phyloP scores from a whole-genome alignment of 2,797 vertebrate genomes.

The Eremophila alpestris region DNA sequence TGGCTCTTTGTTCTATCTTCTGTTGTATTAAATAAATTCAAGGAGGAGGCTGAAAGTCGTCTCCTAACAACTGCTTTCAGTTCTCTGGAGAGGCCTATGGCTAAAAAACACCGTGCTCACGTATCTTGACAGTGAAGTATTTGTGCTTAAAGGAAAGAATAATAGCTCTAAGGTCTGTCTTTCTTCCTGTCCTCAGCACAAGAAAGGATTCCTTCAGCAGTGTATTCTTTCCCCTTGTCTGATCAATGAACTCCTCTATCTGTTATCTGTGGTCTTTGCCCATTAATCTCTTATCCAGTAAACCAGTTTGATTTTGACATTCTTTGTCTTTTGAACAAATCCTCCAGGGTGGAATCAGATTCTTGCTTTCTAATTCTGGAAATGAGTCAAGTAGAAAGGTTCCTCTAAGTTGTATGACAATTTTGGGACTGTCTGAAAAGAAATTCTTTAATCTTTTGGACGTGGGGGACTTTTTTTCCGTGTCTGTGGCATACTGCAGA shows the following conservation, averaged over 20 bases:
- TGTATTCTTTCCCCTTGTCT: neutral
- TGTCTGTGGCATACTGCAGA: neutral
- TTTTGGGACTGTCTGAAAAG: neutral
- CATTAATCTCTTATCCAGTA: neutral
- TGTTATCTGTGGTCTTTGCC: neutral
- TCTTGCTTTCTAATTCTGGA: slow-evolving; percentile 17
- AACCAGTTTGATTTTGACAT: slow-evolving; percentile 44
- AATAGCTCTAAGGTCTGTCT: slow-evolving; percentile 14
- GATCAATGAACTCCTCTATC: neutral
- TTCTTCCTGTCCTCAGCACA: neutral
- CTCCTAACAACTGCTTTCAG: neutral
- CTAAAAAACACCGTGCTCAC: neutral
- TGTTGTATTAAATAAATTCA: neutral
- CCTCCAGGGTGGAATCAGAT: neutral
- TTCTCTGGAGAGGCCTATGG: neutral
- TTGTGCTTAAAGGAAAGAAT: slow-evolving; percentile 5
- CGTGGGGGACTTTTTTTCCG: neutral
- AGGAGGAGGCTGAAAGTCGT: neutral
- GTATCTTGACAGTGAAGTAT: neutral
- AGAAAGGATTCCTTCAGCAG: slow-evolving; percentile 1
- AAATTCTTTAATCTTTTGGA: neutral
- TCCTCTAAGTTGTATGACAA: neutral
- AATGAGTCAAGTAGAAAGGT: neutral
- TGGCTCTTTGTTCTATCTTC: neutral
- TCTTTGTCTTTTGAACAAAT: slow-evolving; percentile 32